A percentile compares a stretch with the other conserved stretches of the same genome.
These are phyloP conservation scores for Sipha maydis DNA, from an alignment of 2,888 invertebrate genomes.

Conservation along the genomic window DNA sequence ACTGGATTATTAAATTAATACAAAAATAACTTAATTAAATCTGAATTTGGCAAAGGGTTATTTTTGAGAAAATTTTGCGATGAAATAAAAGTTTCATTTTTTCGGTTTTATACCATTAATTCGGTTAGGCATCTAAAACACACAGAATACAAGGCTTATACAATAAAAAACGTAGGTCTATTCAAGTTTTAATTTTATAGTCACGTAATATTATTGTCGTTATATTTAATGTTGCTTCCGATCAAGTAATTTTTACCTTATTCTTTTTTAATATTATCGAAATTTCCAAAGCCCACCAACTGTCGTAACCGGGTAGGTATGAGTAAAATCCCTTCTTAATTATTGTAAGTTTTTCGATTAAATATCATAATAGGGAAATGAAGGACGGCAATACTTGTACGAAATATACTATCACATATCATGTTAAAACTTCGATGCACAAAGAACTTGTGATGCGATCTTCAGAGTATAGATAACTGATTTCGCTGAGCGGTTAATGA, in stretches of 20 bases:
- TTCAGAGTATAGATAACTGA: not conserved
- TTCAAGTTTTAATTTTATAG: too few relatives aligned
- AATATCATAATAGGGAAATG: too few relatives aligned
- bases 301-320: too few relatives aligned
- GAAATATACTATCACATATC: slow-evolving; percentile 26
- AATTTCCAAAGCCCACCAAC: not conserved
- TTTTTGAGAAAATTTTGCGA: too few relatives aligned
- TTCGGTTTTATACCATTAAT: too few relatives aligned
- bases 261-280: not conserved
- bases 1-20: too few relatives aligned
- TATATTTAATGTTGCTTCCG: not conserved
- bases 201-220: not conserved
- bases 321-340: not conserved
- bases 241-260: not conserved
- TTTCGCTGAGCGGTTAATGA: slow-evolving; percentile 10
- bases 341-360: not conserved
- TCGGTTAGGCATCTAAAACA: too few relatives aligned
- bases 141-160: too few relatives aligned
- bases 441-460: not conserved
- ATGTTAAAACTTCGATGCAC: not conserved
- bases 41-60: too few relatives aligned
- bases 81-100: too few relatives aligned
- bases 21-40: too few relatives aligned
- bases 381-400: not conserved
- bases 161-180: too few relatives aligned